These are phyloP conservation scores for Abscondita cerata DNA, from an alignment of 2,888 invertebrate genomes.

Conservation along the genomic window DNA sequence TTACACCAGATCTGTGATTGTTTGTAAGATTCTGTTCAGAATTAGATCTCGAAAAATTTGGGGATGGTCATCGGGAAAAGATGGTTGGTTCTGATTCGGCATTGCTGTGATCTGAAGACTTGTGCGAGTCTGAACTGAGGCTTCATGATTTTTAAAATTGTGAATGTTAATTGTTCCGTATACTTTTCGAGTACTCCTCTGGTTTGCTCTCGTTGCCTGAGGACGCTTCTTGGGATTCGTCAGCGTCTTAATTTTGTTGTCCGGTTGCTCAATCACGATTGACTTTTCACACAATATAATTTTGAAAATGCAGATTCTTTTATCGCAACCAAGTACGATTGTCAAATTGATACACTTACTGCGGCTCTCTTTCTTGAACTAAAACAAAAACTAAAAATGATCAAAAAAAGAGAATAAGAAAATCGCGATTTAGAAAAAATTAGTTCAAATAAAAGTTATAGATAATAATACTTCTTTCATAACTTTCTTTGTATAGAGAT, in stretches of 20 bases:
- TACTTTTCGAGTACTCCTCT: constrained; percentile 43
- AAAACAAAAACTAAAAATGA: too few species aligned
- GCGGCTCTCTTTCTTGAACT: too few species aligned
- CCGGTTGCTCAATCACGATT: constrained; percentile 23
- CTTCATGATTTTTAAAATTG: constrained; percentile 34
- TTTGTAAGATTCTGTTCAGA: constrained; percentile 16
- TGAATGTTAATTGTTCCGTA: constrained; percentile 40
- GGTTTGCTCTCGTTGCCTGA: constrained; percentile 53
- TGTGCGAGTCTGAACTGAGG: constrained; percentile 32
- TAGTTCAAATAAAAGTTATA: too few species aligned
- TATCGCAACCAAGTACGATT: neutral
- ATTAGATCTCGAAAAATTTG: constrained; percentile 38
- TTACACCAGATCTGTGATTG: constrained; percentile 17
- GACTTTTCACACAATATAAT: constrained; percentile 21
- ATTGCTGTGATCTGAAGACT: constrained; percentile 40
- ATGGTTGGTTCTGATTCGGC: constrained; percentile 35
- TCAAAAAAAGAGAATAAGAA: too few species aligned
- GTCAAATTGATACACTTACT: constrained; percentile 3
- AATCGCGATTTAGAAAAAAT: too few species aligned
- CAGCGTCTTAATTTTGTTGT: constrained; percentile 60
- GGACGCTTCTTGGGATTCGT: constrained; percentile 65
- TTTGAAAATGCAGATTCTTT: constrained; percentile 1
- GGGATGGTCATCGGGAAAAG: constrained; percentile 30
- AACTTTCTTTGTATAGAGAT: too few species aligned
- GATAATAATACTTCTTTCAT: too few species aligned